Conservation (phyloP, 2,797 vertebrate genomes). For the Sebastes diploproa region DNA sequence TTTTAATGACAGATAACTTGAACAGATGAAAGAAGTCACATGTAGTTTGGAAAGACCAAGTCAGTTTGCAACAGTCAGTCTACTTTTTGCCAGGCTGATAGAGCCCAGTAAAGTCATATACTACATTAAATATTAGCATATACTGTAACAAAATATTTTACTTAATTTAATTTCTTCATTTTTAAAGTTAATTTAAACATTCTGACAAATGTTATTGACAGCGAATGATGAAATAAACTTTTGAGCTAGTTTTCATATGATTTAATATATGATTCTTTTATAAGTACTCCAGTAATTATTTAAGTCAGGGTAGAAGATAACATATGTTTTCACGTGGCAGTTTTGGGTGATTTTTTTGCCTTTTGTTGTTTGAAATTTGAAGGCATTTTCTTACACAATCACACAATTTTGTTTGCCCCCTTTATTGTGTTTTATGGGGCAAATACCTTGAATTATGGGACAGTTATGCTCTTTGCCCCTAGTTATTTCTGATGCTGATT, state of each 20-base stretch:
- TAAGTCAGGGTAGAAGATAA: accelerated
- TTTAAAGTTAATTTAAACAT: neutral
- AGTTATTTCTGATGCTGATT: neutral
- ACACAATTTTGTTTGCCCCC: neutral
- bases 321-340: accelerated
- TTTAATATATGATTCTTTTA: neutral
- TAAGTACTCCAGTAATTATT: neutral
- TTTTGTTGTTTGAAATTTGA: too few relatives aligned
- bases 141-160: neutral
- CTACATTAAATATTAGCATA: neutral
- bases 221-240: neutral
- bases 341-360: too few relatives aligned
- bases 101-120: neutral
- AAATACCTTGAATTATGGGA: too few relatives aligned
- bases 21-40: neutral
- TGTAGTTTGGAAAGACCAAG: neutral
- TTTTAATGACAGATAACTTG: neutral
- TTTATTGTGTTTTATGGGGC: neutral
- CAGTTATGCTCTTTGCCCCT: too few relatives aligned
- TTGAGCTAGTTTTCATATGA: neutral
- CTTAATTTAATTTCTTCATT: neutral
- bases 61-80: neutral
- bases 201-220: neutral
- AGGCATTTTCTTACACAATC: too few relatives aligned
- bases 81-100: neutral